phyloP scores from a whole-genome alignment of 2,888 invertebrate species.

The Leucophenga maculata region DNA sequence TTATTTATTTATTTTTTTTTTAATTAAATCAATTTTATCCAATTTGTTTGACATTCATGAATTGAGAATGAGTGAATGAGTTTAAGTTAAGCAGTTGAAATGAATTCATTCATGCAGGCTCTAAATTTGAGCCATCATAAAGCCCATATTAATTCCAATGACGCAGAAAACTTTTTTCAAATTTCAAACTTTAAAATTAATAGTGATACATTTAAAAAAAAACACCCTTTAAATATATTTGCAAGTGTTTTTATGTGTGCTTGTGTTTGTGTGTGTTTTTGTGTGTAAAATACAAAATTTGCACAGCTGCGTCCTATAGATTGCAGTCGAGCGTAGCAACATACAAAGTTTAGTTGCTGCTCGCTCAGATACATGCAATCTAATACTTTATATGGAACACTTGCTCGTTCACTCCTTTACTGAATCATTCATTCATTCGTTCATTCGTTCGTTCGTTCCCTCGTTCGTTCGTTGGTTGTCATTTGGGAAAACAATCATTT shows the following conservation, averaged over 20 bases:
- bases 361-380: not conserved
- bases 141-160: no score
- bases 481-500: conserved; percentile 67
- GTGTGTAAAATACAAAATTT: conserved; percentile 61
- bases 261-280: conserved; percentile 35
- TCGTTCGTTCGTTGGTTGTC: conserved; percentile 36
- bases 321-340: conserved; percentile 56
- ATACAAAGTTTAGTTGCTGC: conserved; percentile 49
- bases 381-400: not conserved
- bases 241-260: conserved; percentile 14
- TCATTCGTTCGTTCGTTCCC: not conserved
- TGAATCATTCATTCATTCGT: no score
- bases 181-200: no score
- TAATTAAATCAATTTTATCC: no score
- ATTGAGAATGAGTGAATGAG: no score
- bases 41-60: no score
- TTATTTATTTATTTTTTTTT: no score
- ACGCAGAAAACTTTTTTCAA: no score
- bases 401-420: not conserved
- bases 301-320: conserved; percentile 64
- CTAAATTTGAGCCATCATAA: no score
- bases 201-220: not conserved
- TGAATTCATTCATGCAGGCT: no score
- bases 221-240: not conserved
- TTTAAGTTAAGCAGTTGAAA: no score